phyloP scores from a whole-genome alignment of 2,888 invertebrate genomes.

The Lottia gigantea region DNA sequence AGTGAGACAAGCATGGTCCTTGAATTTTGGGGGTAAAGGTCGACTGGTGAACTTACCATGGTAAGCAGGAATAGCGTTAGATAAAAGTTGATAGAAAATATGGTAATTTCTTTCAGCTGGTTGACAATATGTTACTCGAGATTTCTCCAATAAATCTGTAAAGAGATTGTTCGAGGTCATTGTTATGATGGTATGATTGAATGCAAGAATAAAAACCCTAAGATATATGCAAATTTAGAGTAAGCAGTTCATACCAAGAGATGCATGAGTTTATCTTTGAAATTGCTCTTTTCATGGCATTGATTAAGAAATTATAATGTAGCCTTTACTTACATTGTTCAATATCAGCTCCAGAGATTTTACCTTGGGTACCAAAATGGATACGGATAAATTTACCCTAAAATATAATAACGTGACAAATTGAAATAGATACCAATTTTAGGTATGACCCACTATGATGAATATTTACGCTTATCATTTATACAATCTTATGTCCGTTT shows the following conservation, averaged over 20 bases:
- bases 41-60: slow-evolving; percentile 42
- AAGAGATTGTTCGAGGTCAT: background rate
- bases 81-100: slow-evolving; percentile 96
- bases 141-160: slow-evolving; percentile 98
- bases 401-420: background rate
- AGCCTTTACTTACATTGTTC: slow-evolving; percentile 84
- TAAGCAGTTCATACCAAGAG: too few species aligned
- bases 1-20: too few species aligned
- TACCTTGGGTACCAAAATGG: slow-evolving; percentile 98
- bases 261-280: too few species aligned
- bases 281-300: too few species aligned
- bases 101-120: slow-evolving; percentile 97
- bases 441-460: too few species aligned
- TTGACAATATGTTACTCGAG: slow-evolving; percentile 99
- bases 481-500: too few species aligned
- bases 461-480: too few species aligned
- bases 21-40: too few species aligned
- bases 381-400: slow-evolving; percentile 99
- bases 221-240: too few species aligned
- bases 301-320: background rate
- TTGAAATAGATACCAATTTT: too few species aligned
- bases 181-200: too few species aligned
- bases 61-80: slow-evolving; percentile 47
- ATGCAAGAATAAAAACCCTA: too few species aligned
- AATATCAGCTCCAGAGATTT: slow-evolving; percentile 99